These are phyloP conservation scores for Chauna torquata DNA, from an alignment of 2,113 vertebrate species.

Conservation along the genomic window DNA sequence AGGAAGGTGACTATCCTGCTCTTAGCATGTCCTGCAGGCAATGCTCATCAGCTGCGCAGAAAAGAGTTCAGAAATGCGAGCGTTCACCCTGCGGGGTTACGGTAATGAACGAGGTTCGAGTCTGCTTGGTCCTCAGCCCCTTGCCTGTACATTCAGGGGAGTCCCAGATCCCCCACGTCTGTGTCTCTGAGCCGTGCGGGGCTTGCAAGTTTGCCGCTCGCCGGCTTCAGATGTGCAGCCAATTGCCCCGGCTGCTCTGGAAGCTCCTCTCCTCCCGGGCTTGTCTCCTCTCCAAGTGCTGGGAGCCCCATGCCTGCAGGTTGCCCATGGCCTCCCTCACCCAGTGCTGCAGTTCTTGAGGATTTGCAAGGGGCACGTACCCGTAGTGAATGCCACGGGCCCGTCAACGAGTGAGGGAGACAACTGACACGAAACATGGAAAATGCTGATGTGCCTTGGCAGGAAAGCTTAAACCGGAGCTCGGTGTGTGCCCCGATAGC, in stretches of 20 bases:
- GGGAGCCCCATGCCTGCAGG: background rate
- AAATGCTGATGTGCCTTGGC: rapidly evolving
- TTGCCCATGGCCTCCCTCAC: background rate
- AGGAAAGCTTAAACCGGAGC: background rate
- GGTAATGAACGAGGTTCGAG: background rate
- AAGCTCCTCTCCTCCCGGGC: background rate
- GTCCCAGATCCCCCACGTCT: background rate
- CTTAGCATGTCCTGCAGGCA: background rate
- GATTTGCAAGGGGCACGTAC: rapidly evolving
- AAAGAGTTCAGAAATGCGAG: background rate
- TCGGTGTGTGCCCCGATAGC: background rate
- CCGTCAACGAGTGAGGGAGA: background rate
- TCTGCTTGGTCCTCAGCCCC: background rate
- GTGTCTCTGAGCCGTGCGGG: background rate
- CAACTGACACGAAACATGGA: background rate
- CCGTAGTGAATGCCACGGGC: background rate
- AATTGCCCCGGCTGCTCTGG: background rate
- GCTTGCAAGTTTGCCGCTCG: background rate
- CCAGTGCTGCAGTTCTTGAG: background rate
- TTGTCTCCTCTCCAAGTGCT: background rate
- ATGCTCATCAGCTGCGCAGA: background rate
- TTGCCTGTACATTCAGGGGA: background rate
- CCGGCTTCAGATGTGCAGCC: background rate
- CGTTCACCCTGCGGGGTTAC: background rate
- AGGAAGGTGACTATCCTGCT: background rate